Conservation (phyloP, 2,888 invertebrate genomes). For the Limnephilus auricula region DNA sequence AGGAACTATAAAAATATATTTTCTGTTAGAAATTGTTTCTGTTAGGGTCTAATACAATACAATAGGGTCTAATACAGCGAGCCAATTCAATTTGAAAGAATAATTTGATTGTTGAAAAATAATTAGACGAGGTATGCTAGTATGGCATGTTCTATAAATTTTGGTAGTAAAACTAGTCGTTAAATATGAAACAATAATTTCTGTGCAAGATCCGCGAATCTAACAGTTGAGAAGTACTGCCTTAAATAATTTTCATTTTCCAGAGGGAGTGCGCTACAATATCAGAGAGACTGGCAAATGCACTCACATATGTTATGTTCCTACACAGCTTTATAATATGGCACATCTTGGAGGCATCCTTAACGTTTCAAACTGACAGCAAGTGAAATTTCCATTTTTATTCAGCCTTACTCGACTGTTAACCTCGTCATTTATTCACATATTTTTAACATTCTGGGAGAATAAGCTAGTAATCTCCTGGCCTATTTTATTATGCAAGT, state of each 20-base stretch:
- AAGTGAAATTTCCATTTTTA: neutral
- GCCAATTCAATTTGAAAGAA: too few species aligned
- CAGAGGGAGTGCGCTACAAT: neutral
- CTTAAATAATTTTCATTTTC: neutral
- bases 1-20: too few species aligned
- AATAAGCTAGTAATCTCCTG: neutral
- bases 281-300: conserved; percentile 31
- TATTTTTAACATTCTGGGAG: neutral
- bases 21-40: too few species aligned
- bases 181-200: neutral
- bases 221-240: conserved; percentile 20
- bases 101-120: neutral
- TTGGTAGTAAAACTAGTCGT: neutral
- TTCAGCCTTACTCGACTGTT: neutral
- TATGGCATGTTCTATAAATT: neutral
- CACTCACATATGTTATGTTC: neutral
- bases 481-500: neutral
- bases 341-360: neutral
- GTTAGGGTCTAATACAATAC: too few species aligned
- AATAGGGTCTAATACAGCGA: too few species aligned
- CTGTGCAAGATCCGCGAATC: neutral
- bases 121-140: too few species aligned
- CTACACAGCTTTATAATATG: neutral
- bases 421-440: neutral
- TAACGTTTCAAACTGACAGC: conserved; percentile 2